Conservation (phyloP, 2,797 vertebrate species). For the Pseudotriccus pelzelni region DNA sequence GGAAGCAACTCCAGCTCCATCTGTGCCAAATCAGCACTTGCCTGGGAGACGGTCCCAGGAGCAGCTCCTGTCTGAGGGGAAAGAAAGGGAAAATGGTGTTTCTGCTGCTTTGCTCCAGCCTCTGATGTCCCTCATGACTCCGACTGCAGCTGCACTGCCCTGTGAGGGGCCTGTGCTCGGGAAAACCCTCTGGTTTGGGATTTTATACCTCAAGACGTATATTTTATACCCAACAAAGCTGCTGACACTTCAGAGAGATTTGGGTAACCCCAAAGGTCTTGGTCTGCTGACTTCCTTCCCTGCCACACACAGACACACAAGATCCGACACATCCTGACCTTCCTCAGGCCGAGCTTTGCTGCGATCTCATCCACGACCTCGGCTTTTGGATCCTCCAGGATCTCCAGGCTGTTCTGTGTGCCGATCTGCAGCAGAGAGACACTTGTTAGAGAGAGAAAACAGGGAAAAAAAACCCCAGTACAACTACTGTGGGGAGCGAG, state of each 20-base stretch:
- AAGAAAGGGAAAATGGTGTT: neutral
- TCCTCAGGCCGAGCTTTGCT: slow-evolving; percentile 91
- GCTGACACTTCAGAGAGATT: neutral
- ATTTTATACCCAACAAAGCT: neutral
- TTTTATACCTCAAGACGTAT: neutral
- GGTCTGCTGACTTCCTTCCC: neutral
- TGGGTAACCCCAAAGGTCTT: neutral
- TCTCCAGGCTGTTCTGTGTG: slow-evolving; percentile 94
- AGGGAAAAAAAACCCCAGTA: neutral
- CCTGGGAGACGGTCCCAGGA: neutral
- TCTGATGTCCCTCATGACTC: neutral
- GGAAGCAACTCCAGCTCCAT: neutral
- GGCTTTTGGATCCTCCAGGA: slow-evolving; percentile 94
- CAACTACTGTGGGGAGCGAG: neutral
- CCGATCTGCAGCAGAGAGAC: slow-evolving; percentile 81
- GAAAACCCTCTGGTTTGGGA: neutral
- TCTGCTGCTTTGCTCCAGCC: neutral
- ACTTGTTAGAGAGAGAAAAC: neutral
- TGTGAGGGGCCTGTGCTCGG: neutral
- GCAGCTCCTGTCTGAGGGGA: neutral
- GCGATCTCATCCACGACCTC: slow-evolving; percentile 95
- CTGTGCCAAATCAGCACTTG: neutral
- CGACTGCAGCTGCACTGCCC: neutral
- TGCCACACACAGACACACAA: neutral
- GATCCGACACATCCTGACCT: slow-evolving; percentile 74